Base-by-base conservation (phyloP, 2,888 invertebrate species). In the Orgyia antiqua region DNA sequence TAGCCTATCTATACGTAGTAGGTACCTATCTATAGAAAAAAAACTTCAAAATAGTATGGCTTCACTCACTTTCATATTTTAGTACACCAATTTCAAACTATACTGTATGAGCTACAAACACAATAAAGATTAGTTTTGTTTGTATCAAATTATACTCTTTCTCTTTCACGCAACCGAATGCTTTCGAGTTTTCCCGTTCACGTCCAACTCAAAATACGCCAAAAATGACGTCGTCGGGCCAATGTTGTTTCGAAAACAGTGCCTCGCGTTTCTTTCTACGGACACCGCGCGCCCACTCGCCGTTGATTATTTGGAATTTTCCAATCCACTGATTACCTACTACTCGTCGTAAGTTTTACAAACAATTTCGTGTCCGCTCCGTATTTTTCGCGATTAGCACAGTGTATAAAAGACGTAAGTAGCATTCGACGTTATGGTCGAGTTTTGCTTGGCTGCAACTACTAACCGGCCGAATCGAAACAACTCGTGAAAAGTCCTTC, bases 261-360 rank as follows among this genome's bases (percentile, higher is more conserved):
- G 72, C 77, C 67, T 75, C 82, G 78, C 70, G 83, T 72, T 76
- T 76, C 77, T 68, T 69, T 66, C 70, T 60, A 64, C 74, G 68
- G 75, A 63, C 58, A 68, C 67, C 68, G 74, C 78, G 78, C 70
- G 80, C 70, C 56, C 70, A 69, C 66, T 68, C 68, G 64, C 68
- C 60, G 67, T 66, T 68, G 66, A 68, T 68, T 74, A 74, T 78
- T 88, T 77, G 88, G 87, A 89, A 89, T 89, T 89, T 89, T 89
- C 89, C 89, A 88, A 89, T 87, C 82, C 86, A 88, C 87, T 84
- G 88, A 86, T 69, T 68, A 70, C n/a, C n/a, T n/a, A n/a, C 58
- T 67, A 65, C 58, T 60, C 55, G 68, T 69, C 67, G 76, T 80
- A 74, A 82, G 80, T 82, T 83, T 77, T 77, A 76, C 77, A 80